Percentiles rank a stretch among this genome's conserved stretches.
Evolutionary conservation across 1,140 invertebrate genomes (phyloP).

Genomic region (Drosophila santomea): DNA sequence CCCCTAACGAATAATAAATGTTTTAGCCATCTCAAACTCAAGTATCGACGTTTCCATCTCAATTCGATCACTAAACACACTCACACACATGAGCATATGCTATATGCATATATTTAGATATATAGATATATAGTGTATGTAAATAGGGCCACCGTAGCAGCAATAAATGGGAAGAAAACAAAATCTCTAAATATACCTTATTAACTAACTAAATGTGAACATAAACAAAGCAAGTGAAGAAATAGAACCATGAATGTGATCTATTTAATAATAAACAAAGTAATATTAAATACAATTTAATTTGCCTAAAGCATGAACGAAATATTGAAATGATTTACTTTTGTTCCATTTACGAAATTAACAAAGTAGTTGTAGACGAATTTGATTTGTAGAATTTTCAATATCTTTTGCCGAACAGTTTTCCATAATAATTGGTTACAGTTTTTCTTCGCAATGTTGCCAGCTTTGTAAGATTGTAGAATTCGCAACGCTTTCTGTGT

Average conservation of each 20-base stretch:
- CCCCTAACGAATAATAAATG: constrained; percentile 35
- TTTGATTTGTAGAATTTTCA: constrained; percentile 64
- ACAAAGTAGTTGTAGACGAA: constrained; percentile 51
- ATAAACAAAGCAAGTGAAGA: constrained; percentile 75
- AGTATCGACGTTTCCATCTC: constrained; percentile 36
- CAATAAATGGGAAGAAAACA: constrained; percentile 46
- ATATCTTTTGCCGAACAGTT: constrained; percentile 30
- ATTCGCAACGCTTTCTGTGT: constrained; percentile 39
- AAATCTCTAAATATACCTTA: constrained; percentile 55
- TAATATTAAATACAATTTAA: constrained; percentile 43
- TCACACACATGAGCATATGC: constrained; percentile 49
- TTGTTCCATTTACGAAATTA: constrained; percentile 26
- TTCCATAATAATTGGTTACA: neutral
- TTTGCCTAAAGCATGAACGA: constrained; percentile 7
- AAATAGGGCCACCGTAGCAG: constrained; percentile 66
- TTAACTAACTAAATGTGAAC: constrained; percentile 74
- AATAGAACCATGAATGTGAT: constrained; percentile 85
- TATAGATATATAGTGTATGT: constrained; percentile 43
- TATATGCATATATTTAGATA: constrained; percentile 36
- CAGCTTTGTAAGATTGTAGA: constrained; percentile 45
- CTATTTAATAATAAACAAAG: constrained; percentile 77
- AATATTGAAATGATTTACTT: constrained; percentile 26
- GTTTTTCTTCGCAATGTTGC: constrained; percentile 12
- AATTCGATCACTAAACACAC: constrained; percentile 31
- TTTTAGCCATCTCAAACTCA: constrained; percentile 53